Base-by-base conservation (phyloP, 2,113 vertebrate species). In the Leptosomus discolor region DNA sequence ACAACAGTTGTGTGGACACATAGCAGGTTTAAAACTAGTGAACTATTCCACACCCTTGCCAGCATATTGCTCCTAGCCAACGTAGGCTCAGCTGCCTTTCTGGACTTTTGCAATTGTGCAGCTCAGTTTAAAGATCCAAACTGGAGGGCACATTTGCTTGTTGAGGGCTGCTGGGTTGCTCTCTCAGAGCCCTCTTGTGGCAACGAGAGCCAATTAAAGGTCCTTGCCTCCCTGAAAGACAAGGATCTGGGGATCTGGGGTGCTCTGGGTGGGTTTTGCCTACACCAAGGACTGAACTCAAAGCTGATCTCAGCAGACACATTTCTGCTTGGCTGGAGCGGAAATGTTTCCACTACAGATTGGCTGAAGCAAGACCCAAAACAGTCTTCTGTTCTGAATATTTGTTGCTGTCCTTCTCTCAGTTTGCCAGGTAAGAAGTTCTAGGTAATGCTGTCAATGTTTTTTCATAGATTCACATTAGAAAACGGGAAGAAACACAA, bases 111-210 rank as follows among this genome's bases (percentile, higher is more conserved):
- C 65, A n/a, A 11, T 4, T 18, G 16, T 15, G 19, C 34, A 36
- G 65, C 21, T 39, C 43, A 45, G 37, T 32, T 30, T 26, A n/a
- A 89, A 78, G 65, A 34, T 30, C 43, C 65, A 68, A 68, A 78
- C 12, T 64, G 60, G 50, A 70, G 51, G 37, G 5, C 23, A 11
- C 4, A 1, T 50, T n/a, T 46, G 41, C 54, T 74, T 34, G 23
- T 36, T 70, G 64, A 68, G 26, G 69, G 32, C 67, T 34, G 27
- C 48, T 57, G 83, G 58, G 56, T 50, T 94, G 68, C 90, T 92
- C 76, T 78, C 74, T 39, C 69, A 57, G 96, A 76, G 94, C 95
- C 96, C 93, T 96, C 96, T 95, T 74, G 91, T 95, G 96, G 94
- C 81, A 79, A 56, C 3, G 39, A 85, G 23, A 79, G 87, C 12